These are phyloP conservation scores for Anthophora plumipes DNA, from an alignment of 2,888 invertebrate genomes.

Conservation along the genomic window DNA sequence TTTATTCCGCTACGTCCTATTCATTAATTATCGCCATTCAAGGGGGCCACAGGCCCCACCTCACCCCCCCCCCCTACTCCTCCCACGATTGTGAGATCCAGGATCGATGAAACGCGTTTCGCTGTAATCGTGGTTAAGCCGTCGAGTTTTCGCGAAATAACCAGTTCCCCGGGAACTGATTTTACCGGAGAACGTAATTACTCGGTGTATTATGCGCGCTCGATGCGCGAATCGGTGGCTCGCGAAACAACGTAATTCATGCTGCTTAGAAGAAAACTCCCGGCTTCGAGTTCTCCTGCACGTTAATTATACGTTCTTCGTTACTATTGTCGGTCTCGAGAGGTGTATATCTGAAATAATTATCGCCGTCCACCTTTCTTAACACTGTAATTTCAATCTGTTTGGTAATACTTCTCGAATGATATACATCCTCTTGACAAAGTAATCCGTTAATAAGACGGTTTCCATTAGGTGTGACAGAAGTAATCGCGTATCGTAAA, in stretches of 20 bases:
- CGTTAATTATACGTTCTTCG: conserved; percentile 50
- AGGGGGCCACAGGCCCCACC: conserved; percentile 12
- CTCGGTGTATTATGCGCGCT: conserved; percentile 41
- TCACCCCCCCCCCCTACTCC: no score
- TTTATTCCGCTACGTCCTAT: conserved; percentile 45
- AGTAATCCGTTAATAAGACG: no score
- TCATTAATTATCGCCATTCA: conserved; percentile 59
- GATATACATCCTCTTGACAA: no score
- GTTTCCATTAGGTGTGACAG: no score
- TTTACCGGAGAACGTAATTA: conserved; percentile 53
- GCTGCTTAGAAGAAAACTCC: conserved; percentile 41
- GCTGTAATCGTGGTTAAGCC: conserved; percentile 57
- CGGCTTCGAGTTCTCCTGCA: background rate
- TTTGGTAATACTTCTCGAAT: background rate
- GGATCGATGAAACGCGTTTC: conserved; percentile 56
- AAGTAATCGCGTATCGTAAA: no score
- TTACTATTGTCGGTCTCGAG: conserved; percentile 21
- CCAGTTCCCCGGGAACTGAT: conserved; percentile 32
- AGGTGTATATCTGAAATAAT: conserved; percentile 26
- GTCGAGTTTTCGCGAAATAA: conserved; percentile 52
- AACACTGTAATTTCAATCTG: background rate
- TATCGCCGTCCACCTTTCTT: conserved; percentile 5
- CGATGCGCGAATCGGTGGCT: conserved; percentile 40
- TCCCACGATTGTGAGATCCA: conserved; percentile 40
- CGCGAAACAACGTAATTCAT: conserved; percentile 49